Percentiles rank a stretch among this genome's conserved stretches.
These are phyloP conservation scores for Myiothlypis coronata DNA, from an alignment of 2,797 vertebrate species.

Conservation along the genomic window DNA sequence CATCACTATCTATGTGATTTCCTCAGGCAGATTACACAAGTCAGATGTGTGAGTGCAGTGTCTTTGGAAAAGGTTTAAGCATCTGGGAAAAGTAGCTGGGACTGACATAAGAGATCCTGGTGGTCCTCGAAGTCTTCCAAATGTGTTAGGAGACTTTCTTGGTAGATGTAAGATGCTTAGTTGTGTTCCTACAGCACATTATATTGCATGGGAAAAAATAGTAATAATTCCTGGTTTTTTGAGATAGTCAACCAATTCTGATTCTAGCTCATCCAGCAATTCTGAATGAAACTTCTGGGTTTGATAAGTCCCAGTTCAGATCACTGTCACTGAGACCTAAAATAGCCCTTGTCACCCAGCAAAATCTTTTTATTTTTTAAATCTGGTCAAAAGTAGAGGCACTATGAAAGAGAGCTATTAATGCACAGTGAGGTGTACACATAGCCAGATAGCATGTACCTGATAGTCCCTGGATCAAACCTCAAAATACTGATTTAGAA, in stretches of 20 bases:
- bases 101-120: background rate
- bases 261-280: background rate
- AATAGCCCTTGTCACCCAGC: background rate
- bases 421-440: background rate
- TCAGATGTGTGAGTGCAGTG: background rate
- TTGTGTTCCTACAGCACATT: background rate
- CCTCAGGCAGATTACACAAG: background rate
- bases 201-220: rapidly evolving
- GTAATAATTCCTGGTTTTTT: background rate
- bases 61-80: background rate
- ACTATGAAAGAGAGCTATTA: background rate
- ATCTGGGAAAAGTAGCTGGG: background rate
- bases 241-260: background rate
- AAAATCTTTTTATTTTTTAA: background rate
- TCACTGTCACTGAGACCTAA: background rate
- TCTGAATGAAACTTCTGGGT: background rate
- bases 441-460: background rate
- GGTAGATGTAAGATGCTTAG: background rate
- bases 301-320: background rate
- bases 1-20: background rate
- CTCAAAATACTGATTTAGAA: background rate
- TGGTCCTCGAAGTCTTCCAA: background rate
- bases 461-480: background rate
- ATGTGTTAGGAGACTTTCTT: background rate
- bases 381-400: background rate